Evolutionary conservation across 2,888 invertebrate species (phyloP).

Genomic region (Platycheirus albimanus): DNA sequence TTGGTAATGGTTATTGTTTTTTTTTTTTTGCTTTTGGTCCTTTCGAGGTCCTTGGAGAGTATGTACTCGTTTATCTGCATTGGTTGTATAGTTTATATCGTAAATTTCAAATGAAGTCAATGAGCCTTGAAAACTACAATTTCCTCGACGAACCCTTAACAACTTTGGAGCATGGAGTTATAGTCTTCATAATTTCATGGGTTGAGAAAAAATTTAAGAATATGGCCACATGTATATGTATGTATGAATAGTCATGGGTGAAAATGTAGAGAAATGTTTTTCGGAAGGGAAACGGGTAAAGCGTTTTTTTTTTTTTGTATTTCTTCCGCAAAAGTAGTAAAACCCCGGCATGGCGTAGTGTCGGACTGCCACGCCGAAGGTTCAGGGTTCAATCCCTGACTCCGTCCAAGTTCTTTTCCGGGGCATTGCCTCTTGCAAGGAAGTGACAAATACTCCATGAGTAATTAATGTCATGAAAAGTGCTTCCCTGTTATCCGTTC

Average conservation of each 20-base stretch:
- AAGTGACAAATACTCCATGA: too few relatives aligned
- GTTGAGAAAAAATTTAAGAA: neutral
- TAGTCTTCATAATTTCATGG: conserved; percentile 10
- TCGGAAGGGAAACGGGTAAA: too few relatives aligned
- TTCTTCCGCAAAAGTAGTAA: too few relatives aligned
- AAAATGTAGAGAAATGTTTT: conserved; percentile 13
- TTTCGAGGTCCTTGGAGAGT: conserved; percentile 23
- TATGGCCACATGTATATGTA: too few relatives aligned
- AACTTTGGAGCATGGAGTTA: conserved; percentile 22
- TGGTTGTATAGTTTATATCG: conserved; percentile 61
- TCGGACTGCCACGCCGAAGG: too few relatives aligned
- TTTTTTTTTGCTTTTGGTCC: conserved; percentile 24
- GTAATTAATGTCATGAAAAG: too few relatives aligned
- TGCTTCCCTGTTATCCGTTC: too few relatives aligned
- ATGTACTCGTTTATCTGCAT: conserved; percentile 59
- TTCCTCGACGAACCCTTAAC: conserved; percentile 57
- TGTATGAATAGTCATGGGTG: conserved; percentile 48
- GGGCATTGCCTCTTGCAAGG: too few relatives aligned
- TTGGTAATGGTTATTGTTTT: conserved; percentile 65
- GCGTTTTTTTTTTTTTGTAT: too few relatives aligned
- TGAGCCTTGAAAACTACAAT: conserved; percentile 73
- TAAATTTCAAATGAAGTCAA: conserved; percentile 71
- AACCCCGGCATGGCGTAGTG: too few relatives aligned
- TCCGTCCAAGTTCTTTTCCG: too few relatives aligned
- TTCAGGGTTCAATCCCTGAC: too few relatives aligned